phyloP scores from a whole-genome alignment of 2,888 invertebrate genomes.

The Mimumesa dahlbomi region DNA sequence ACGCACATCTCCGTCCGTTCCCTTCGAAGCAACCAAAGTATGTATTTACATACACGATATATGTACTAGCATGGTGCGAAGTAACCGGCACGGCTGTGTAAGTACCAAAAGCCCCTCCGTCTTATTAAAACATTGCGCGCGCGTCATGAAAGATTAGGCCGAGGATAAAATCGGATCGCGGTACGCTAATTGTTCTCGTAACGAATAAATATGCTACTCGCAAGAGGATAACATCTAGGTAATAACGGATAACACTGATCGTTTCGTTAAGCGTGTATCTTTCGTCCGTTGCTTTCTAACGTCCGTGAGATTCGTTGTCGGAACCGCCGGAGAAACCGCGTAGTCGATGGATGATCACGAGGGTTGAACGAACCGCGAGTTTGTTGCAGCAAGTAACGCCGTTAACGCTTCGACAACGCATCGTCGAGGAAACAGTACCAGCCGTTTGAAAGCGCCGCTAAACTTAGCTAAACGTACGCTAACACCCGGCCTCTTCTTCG shows the following conservation, averaged over 20 bases:
- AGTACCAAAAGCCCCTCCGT: neutral
- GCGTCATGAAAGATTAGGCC: neutral
- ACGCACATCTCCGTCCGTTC: conserved; percentile 52
- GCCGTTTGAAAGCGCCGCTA: conserved; percentile 55
- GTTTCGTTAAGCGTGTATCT: no score
- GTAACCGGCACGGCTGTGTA: conserved; percentile 16
- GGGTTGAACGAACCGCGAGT: conserved; percentile 61
- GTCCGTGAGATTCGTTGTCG: no score
- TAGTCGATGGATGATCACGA: no score
- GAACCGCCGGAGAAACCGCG: no score
- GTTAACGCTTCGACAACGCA: conserved; percentile 58
- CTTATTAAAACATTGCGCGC: neutral
- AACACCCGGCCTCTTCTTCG: conserved; percentile 29
- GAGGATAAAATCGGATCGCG: neutral
- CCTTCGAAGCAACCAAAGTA: conserved; percentile 45
- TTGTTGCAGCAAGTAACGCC: conserved; percentile 48
- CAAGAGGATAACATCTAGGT: no score
- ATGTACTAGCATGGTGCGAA: conserved; percentile 33
- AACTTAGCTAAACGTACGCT: conserved; percentile 57
- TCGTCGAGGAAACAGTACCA: conserved; percentile 49
- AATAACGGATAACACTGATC: no score
- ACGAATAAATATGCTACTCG: no score
- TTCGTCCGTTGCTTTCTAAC: neutral
- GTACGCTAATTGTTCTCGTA: no score
- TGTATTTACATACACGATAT: conserved; percentile 30